Conservation (phyloP, 92 coral and sea anemone genomes). For the Zoanthus sociatus region DNA sequence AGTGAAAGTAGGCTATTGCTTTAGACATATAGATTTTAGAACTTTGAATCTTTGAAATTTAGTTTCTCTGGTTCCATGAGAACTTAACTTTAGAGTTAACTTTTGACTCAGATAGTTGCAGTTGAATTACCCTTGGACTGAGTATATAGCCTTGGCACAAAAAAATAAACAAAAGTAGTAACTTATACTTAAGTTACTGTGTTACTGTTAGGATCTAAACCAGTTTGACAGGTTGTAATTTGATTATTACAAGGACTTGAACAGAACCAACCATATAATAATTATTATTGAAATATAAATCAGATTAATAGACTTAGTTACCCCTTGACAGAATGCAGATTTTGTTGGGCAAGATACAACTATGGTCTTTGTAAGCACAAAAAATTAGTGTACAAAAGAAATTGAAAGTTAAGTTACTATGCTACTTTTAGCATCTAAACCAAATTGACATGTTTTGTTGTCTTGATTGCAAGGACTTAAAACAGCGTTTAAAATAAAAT, state of each 20-base stretch:
- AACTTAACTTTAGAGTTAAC: slow-evolving; percentile 4
- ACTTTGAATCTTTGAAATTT: background rate
- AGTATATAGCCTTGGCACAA: slow-evolving; percentile 8
- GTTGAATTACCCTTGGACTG: slow-evolving; percentile 5
- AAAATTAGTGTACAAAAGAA: slow-evolving; percentile 4
- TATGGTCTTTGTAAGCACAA: slow-evolving; percentile 10
- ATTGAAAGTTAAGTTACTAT: slow-evolving; percentile 4
- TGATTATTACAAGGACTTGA: slow-evolving; percentile 8
- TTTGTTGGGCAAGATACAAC: background rate
- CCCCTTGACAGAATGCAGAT: slow-evolving; percentile 12
- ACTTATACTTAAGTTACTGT: background rate
- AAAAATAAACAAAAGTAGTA: slow-evolving; percentile 4
- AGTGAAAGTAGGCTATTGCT: slow-evolving; percentile 11
- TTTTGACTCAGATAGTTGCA: slow-evolving; percentile 3
- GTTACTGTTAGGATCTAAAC: slow-evolving; percentile 1
- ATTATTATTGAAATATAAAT: slow-evolving; percentile 9
- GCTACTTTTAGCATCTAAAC: slow-evolving; percentile 3
- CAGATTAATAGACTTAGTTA: slow-evolving; percentile 5
- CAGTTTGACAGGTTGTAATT: slow-evolving; percentile 1
- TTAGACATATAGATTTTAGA: slow-evolving; percentile 4
- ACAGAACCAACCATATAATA: slow-evolving; percentile 7
- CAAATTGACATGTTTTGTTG: background rate
- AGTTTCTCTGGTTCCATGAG: slow-evolving; percentile 2
- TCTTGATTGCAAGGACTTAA: slow-evolving; percentile 2
- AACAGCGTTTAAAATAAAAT: background rate